Percentiles rank a stretch among this genome's conserved stretches.
phyloP scores from a whole-genome alignment of 2,113 vertebrate genomes.

The Chaetodon trifascialis region DNA sequence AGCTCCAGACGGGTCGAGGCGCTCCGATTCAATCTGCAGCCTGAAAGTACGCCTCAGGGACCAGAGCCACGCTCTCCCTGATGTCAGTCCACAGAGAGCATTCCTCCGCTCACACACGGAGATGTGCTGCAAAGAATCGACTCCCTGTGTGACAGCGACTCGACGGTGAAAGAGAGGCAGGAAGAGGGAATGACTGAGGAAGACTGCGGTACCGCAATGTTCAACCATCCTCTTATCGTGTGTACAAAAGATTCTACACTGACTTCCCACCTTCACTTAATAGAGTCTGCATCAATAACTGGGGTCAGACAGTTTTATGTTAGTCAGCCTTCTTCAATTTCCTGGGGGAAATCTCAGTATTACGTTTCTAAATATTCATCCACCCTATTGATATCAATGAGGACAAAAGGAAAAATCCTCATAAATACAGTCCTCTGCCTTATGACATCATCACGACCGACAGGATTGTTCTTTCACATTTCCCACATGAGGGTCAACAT shows the following conservation, averaged over 20 bases:
- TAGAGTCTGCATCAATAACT: neutral
- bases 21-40: constrained; percentile 39
- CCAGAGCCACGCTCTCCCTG: neutral
- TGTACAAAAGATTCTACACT: neutral
- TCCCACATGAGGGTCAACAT: neutral
- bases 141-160: neutral
- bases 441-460: too few species aligned
- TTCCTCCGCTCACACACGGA: neutral
- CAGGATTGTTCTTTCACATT: neutral
- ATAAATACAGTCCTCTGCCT: neutral
- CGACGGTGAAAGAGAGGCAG: neutral
- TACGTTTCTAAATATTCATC: too few species aligned
- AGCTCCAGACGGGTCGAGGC: constrained; percentile 21
- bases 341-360: too few species aligned
- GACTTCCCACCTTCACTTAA: neutral
- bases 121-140: neutral
- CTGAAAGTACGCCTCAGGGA: constrained; percentile 21
- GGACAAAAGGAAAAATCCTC: too few species aligned
- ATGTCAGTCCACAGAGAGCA: constrained; percentile 1
- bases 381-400: neutral
- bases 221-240: neutral
- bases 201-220: neutral
- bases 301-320: neutral
- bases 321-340: neutral
- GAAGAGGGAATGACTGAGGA: neutral